These are phyloP conservation scores for Drosophila arawakana DNA, from an alignment of 1,140 invertebrate species.

Conservation along the genomic window DNA sequence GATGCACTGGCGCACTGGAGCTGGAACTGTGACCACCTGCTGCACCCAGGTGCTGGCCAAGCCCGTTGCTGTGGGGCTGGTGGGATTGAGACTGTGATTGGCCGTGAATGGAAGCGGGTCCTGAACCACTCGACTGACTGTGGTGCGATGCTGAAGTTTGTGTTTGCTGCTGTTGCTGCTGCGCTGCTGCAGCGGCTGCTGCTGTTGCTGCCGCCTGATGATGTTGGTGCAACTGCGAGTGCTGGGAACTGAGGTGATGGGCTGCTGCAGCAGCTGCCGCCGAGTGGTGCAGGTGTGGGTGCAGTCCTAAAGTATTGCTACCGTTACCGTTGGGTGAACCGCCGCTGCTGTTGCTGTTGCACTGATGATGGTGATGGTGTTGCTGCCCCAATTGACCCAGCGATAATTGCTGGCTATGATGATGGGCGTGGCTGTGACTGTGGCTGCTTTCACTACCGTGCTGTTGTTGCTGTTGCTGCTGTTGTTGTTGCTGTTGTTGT, in stretches of 20 bases:
- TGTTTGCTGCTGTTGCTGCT: slow-evolving; percentile 52
- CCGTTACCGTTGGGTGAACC: slow-evolving; percentile 60
- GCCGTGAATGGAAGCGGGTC: slow-evolving; percentile 45
- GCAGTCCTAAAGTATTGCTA: slow-evolving; percentile 60
- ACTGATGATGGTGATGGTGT: slow-evolving; percentile 51
- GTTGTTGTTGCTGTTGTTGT: slow-evolving; percentile 54
- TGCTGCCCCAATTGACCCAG: slow-evolving; percentile 49
- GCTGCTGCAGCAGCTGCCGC: slow-evolving; percentile 61
- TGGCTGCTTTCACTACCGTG: slow-evolving; percentile 54
- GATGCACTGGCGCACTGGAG: slow-evolving; percentile 40
- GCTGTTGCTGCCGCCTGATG: slow-evolving; percentile 49
- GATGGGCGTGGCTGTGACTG: slow-evolving; percentile 60
- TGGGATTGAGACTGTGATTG: slow-evolving; percentile 57
- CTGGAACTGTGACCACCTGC: slow-evolving; percentile 36
- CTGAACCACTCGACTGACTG: slow-evolving; percentile 49
- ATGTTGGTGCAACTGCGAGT: slow-evolving; percentile 64
- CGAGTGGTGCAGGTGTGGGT: slow-evolving; percentile 61
- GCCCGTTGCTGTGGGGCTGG: slow-evolving; percentile 70
- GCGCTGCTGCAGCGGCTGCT: slow-evolving; percentile 44
- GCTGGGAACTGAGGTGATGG: slow-evolving; percentile 51
- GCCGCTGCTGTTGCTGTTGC: slow-evolving; percentile 67
- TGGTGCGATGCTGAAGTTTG: slow-evolving; percentile 47
- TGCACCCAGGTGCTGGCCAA: slow-evolving; percentile 54
- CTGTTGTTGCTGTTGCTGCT: slow-evolving; percentile 58
- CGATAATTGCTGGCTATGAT: slow-evolving; percentile 69